A percentile compares a stretch with the other conserved stretches of the same genome.
Evolutionary conservation across 2,113 vertebrate genomes (phyloP).

Genomic region (Rafetus swinhoei): DNA sequence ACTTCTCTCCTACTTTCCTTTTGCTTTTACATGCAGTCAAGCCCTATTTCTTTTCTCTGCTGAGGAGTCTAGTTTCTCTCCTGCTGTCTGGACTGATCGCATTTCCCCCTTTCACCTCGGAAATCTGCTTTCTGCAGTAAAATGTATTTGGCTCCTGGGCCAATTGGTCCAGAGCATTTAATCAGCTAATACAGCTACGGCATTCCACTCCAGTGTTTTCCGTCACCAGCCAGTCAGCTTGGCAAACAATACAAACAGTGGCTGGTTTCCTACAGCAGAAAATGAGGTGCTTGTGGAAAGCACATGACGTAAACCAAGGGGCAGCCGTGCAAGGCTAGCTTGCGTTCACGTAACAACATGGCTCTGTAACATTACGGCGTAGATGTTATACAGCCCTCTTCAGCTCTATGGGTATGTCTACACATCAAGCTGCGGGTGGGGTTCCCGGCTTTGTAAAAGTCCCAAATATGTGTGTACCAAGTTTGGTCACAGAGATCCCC

Average conservation of each 20-base stretch:
- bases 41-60: not conserved
- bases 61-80: not conserved
- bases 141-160: not conserved
- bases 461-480: no score
- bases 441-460: not conserved
- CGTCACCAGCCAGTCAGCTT: not conserved
- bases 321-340: accelerated
- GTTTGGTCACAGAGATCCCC: no score
- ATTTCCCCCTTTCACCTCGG: not conserved
- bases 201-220: not conserved
- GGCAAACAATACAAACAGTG: accelerated
- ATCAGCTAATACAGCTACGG: not conserved
- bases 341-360: no score
- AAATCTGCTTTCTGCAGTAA: not conserved
- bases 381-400: accelerated
- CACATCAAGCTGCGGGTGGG: not conserved
- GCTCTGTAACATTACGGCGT: accelerated
- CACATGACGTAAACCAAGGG: accelerated
- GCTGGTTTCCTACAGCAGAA: accelerated
- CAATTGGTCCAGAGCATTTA: not conserved
- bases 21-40: not conserved
- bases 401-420: not conserved
- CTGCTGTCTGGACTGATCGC: not conserved
- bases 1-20: not conserved
- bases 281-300: not conserved